These are phyloP conservation scores for Acestrorhynchus altus DNA, from an alignment of 2,797 vertebrate genomes.

Conservation along the genomic window DNA sequence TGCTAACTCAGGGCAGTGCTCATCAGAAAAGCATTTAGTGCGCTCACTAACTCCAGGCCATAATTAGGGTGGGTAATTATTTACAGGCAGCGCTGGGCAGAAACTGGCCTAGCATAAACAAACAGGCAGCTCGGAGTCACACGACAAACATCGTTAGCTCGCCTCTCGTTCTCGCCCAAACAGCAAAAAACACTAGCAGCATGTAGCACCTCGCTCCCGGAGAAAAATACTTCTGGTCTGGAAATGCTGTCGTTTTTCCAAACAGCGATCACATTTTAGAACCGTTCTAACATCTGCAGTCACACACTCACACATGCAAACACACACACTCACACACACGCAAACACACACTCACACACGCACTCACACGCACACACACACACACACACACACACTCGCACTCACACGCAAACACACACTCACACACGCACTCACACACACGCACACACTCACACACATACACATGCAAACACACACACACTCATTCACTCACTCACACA, in stretches of 20 bases:
- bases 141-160: conserved; percentile 88
- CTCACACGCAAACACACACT: conserved; percentile 51
- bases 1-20: conserved; percentile 93
- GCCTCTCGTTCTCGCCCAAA: conserved; percentile 61
- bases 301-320: too few species aligned
- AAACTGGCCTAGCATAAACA: conserved; percentile 99
- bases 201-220: conserved; percentile 56
- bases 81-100: conserved; percentile 98
- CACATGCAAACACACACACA: conserved; percentile 65
- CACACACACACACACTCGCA: conserved; percentile 69
- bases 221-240: conserved; percentile 59
- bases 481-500: conserved; percentile 70
- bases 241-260: conserved; percentile 57
- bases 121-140: conserved; percentile 94
- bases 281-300: conserved; percentile 59
- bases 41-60: conserved; percentile 94
- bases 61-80: conserved; percentile 99
- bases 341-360: too few species aligned
- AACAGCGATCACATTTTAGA: conserved; percentile 55
- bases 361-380: conserved; percentile 47
- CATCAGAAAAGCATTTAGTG: conserved; percentile 99
- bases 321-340: conserved; percentile 70
- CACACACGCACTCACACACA: conserved; percentile 67
- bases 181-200: conserved; percentile 63
- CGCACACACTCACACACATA: conserved; percentile 69